A percentile compares a stretch with the other conserved stretches of the same genome.
Conservation (phyloP, 1,140 invertebrate genomes). For the Neodiprion lecontei region DNA sequence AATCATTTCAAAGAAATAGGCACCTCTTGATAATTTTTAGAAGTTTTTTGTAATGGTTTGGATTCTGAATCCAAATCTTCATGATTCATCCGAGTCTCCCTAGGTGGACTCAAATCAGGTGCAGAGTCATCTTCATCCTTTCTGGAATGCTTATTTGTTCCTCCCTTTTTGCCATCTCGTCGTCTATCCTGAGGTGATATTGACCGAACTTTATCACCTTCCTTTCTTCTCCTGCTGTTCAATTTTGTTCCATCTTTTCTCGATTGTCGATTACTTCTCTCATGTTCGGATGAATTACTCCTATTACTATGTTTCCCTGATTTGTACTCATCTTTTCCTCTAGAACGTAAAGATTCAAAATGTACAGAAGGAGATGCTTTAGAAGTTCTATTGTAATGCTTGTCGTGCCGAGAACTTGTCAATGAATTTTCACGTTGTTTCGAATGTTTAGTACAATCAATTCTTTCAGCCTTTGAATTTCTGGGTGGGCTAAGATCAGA, state of each 20-base stretch:
- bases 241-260: slow-evolving; percentile 25
- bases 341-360: slow-evolving; percentile 3
- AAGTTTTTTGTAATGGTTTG: slow-evolving; percentile 26
- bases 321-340: slow-evolving; percentile 30
- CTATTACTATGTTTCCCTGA: slow-evolving; percentile 16
- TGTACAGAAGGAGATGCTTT: slow-evolving; percentile 5
- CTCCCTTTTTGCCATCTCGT: slow-evolving; percentile 22
- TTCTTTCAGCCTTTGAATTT: slow-evolving; percentile 21
- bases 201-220: slow-evolving; percentile 18
- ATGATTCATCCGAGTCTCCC: slow-evolving; percentile 31
- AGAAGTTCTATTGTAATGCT: slow-evolving; percentile 12
- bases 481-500: slow-evolving; percentile 37
- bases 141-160: slow-evolving; percentile 13
- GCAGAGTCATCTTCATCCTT: slow-evolving; percentile 10
- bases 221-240: slow-evolving; percentile 24
- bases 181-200: background rate
- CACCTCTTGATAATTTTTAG: slow-evolving; percentile 1
- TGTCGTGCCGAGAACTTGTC: background rate
- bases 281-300: slow-evolving; percentile 1
- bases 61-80: slow-evolving; percentile 25
- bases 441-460: slow-evolving; percentile 12
- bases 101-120: slow-evolving; percentile 47
- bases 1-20: no score
- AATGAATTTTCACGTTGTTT: slow-evolving; percentile 25
- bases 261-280: slow-evolving; percentile 34